These are phyloP conservation scores for Pseudoatta argentina DNA, from an alignment of 1,140 invertebrate species.

Conservation along the genomic window DNA sequence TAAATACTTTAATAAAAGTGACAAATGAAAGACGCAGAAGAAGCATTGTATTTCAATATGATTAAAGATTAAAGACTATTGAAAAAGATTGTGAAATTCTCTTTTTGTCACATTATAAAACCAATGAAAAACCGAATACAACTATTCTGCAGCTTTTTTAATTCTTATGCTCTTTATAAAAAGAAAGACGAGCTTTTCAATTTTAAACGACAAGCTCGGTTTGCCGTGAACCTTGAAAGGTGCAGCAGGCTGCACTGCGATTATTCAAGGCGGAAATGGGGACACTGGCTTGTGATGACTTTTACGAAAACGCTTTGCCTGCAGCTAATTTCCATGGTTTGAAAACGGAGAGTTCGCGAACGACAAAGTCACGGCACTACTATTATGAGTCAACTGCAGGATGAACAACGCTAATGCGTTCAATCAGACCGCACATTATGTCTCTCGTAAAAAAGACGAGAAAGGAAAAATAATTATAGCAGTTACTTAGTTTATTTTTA, in stretches of 20 bases:
- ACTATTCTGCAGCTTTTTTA: not conserved
- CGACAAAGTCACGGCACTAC: slow-evolving; percentile 35
- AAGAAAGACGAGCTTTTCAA: slow-evolving; percentile 46
- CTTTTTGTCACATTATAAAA: slow-evolving; percentile 8
- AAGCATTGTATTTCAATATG: not conserved
- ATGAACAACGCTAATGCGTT: slow-evolving; percentile 37
- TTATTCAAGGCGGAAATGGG: slow-evolving; percentile 61
- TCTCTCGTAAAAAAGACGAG: not conserved
- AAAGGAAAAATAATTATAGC: not conserved
- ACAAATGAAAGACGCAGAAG: not conserved
- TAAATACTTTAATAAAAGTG: not conserved
- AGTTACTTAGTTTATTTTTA: not conserved
- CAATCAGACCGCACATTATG: slow-evolving; percentile 34
- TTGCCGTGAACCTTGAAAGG: slow-evolving; percentile 32
- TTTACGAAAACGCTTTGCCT: slow-evolving; percentile 44
- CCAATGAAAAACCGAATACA: slow-evolving; percentile 15
- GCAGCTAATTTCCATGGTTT: slow-evolving; percentile 56
- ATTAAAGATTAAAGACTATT: not conserved
- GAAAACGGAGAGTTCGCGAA: slow-evolving; percentile 26
- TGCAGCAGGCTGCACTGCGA: slow-evolving; percentile 27
- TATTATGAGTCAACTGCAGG: slow-evolving; percentile 54
- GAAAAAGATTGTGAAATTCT: not conserved
- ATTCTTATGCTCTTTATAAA: not conserved
- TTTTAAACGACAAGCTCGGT: slow-evolving; percentile 49
- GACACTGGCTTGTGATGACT: slow-evolving; percentile 55